Evolutionary conservation across 2,797 vertebrate species (phyloP).

Genomic region (Apodemus agrarius): DNA sequence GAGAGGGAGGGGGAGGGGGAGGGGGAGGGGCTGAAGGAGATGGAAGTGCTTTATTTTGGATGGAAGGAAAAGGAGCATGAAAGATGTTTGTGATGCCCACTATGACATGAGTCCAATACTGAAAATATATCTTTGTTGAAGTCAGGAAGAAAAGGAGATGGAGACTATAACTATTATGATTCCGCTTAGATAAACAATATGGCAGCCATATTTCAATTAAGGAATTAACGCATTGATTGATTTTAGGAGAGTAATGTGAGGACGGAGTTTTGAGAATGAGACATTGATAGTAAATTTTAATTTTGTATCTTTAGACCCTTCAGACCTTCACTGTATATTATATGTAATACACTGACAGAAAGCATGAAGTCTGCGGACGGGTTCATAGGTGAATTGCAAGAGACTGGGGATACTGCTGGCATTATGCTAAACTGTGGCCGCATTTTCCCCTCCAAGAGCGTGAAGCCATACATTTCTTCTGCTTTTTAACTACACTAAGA

Average conservation of each 20-base stretch:
- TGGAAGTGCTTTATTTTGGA: background rate
- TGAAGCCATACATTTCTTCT: background rate
- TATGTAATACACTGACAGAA: background rate
- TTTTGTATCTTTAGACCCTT: background rate
- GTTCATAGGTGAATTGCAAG: background rate
- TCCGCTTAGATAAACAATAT: background rate
- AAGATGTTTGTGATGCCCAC: background rate
- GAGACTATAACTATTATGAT: slow-evolving; percentile 19
- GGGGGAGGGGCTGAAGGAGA: too few species aligned
- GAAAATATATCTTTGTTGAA: slow-evolving; percentile 14
- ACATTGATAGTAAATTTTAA: background rate
- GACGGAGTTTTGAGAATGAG: background rate
- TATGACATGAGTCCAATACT: background rate
- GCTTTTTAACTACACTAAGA: background rate
- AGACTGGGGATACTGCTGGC: background rate
- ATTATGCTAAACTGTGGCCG: background rate
- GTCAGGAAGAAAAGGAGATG: background rate
- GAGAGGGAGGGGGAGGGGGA: too few species aligned
- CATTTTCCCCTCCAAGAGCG: background rate
- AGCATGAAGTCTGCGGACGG: background rate
- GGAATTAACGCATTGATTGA: background rate
- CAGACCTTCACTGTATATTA: background rate
- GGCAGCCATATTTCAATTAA: background rate
- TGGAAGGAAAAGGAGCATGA: background rate
- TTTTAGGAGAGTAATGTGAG: slow-evolving; percentile 16